Base-by-base conservation (phyloP, 2,113 vertebrate species). In the Hemiprocne comata region DNA sequence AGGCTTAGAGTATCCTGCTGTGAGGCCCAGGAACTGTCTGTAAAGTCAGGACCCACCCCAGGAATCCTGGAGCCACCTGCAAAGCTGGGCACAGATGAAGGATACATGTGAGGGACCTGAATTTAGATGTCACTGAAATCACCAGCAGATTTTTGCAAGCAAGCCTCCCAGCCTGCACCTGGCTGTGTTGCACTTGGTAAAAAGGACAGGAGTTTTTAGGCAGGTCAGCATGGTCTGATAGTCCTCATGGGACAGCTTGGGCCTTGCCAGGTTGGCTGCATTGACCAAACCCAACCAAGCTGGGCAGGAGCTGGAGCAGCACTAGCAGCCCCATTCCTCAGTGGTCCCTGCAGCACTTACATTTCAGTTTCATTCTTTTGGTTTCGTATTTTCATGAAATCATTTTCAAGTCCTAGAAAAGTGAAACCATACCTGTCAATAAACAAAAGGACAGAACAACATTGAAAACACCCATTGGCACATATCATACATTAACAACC, bases 391-490 rank as follows among this genome's bases (percentile, higher is more conserved):
- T 98, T 99, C 99, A 99, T 99, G 85, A 87, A 97, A 97, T 98
- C 97, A 13, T 98, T 99, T 96, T 98, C 98, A 69, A 98, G 97
- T 91, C 99, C 99, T 93, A 99, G 98, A 98, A 99, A 99, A 89
- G 98, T 99, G 97, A 99, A 99, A 95, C 99, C 99, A 85, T 99
- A 99, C 98, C 99, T 99, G 97, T 97, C 95, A 96, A 97, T 95
- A 97, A 98, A 97, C 94, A 97, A 97, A 86, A 97, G 94, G 91
- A 97, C 92, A 96, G 65, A 94, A 94, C 40, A 96, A 69, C 91
- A 83, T 97, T 95, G 95, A 92, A 93, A 94, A 87, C 67, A 97
- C 80, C 36, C 72, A 33, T 62, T 78, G 70, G 83, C 76, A 90
- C 36, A 12, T 10, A 31, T 67, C 10, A 61, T 1, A 67, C 17